Percentiles rank a stretch among this genome's conserved stretches.
These are phyloP conservation scores for Cariama cristata DNA, from an alignment of 2,113 vertebrate genomes.

Conservation along the genomic window DNA sequence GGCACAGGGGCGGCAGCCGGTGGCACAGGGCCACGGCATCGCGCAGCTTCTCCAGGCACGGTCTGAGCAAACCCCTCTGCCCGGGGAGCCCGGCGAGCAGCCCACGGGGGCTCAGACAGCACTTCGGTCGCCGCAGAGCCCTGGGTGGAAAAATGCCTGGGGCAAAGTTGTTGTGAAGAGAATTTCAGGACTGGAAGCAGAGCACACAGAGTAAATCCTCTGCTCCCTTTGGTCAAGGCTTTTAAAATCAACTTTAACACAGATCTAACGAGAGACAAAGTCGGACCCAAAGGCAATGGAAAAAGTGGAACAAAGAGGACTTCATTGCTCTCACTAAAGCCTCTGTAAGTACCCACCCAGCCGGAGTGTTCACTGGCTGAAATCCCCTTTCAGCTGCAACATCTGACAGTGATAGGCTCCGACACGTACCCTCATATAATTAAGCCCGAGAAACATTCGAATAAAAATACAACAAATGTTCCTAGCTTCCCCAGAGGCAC, in stretches of 20 bases:
- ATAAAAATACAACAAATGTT: background rate
- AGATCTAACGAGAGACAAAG: background rate
- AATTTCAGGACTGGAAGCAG: background rate
- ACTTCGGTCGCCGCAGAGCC: background rate
- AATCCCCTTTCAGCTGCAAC: background rate
- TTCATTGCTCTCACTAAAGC: background rate
- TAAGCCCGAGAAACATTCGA: background rate
- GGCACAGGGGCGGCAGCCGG: background rate
- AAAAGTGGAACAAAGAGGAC: background rate
- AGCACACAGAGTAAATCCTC: background rate
- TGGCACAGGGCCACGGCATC: background rate
- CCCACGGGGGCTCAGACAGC: background rate
- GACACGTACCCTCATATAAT: background rate
- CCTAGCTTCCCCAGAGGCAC: background rate
- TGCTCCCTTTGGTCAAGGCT: background rate
- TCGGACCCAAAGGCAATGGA: background rate
- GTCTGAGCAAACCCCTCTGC: background rate
- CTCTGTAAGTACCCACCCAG: background rate
- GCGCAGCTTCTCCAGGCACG: background rate
- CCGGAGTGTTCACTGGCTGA: background rate
- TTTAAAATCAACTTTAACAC: background rate
- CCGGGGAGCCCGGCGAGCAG: accelerated
- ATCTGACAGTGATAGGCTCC: background rate
- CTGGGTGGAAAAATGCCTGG: background rate
- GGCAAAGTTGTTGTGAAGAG: background rate